Evolutionary conservation across 2,888 invertebrate genomes (phyloP).

Genomic region (Stramonita haemastoma): DNA sequence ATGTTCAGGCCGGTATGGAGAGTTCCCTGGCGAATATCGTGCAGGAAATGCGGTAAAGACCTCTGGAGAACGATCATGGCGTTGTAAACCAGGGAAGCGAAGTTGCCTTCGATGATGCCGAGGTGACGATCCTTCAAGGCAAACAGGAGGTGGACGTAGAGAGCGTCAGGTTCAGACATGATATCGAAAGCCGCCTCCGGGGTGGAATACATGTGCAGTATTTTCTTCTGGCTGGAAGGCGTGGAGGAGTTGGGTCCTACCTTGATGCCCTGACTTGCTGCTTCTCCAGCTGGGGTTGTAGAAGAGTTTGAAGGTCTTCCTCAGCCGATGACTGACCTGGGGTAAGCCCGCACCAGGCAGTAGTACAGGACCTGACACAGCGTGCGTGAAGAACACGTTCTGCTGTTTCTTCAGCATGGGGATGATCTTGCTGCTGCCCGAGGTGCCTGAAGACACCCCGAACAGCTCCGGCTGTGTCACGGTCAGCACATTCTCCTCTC

Average conservation of each 20-base stretch:
- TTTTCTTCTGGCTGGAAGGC: conserved; percentile 66
- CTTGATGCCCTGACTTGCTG: conserved; percentile 65
- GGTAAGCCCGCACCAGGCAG: conserved; percentile 62
- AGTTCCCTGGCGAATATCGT: conserved; percentile 68
- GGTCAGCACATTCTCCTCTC: conserved; percentile 68
- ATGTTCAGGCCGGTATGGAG: conserved; percentile 64
- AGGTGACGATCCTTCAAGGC: conserved; percentile 71
- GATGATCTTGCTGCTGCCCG: conserved; percentile 66
- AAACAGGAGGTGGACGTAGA: conserved; percentile 74
- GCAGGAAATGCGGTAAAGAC: conserved; percentile 60
- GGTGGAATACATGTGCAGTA: conserved; percentile 71
- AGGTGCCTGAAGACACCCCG: conserved; percentile 74
- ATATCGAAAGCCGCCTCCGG: conserved; percentile 69
- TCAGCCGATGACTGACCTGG: conserved; percentile 52
- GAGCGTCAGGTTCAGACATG: conserved; percentile 69
- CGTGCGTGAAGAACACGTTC: conserved; percentile 60
- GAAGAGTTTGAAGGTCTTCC: conserved; percentile 69
- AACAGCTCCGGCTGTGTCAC: conserved; percentile 63
- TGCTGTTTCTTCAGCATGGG: conserved; percentile 67
- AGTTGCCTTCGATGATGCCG: conserved; percentile 74
- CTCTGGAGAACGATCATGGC: conserved; percentile 64
- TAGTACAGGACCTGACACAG: conserved; percentile 64
- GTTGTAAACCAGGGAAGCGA: conserved; percentile 72
- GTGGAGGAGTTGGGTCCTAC: conserved; percentile 74
- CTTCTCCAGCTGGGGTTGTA: conserved; percentile 65